Conservation (phyloP, 2,113 vertebrate species). For the Rhodinocichla rosea region DNA sequence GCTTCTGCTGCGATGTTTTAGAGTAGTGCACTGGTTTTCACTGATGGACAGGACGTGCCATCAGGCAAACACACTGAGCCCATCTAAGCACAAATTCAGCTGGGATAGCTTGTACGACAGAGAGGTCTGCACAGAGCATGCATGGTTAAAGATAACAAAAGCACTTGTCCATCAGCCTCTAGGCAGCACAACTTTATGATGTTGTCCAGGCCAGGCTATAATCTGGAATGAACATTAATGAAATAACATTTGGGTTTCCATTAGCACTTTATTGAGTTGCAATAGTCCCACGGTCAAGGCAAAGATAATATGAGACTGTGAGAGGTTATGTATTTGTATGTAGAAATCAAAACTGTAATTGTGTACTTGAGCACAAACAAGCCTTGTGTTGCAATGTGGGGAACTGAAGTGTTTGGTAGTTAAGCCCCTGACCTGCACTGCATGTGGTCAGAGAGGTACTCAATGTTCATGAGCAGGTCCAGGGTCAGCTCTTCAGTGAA, state of each 20-base stretch:
- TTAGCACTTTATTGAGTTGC: constrained; percentile 11
- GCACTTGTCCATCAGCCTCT: background rate
- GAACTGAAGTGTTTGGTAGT: background rate
- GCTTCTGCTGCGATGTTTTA: background rate
- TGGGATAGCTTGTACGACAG: background rate
- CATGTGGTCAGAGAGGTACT: background rate
- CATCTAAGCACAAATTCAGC: background rate
- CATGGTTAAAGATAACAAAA: background rate
- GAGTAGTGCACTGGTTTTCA: background rate
- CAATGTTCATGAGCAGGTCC: background rate
- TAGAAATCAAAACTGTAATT: background rate
- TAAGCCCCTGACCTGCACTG: background rate
- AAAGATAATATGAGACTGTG: background rate
- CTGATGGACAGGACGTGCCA: background rate
- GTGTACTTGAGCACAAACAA: background rate
- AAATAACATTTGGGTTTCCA: background rate
- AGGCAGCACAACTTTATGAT: background rate
- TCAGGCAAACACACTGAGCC: background rate
- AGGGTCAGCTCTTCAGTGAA: background rate
- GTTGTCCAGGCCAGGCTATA: background rate
- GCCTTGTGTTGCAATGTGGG: background rate
- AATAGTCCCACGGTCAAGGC: fast-evolving
- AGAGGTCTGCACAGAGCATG: background rate
- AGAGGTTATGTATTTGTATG: background rate
- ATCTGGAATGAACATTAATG: background rate